Evolutionary conservation across 1,140 invertebrate genomes (phyloP).

Genomic region (Whitmania pigra): DNA sequence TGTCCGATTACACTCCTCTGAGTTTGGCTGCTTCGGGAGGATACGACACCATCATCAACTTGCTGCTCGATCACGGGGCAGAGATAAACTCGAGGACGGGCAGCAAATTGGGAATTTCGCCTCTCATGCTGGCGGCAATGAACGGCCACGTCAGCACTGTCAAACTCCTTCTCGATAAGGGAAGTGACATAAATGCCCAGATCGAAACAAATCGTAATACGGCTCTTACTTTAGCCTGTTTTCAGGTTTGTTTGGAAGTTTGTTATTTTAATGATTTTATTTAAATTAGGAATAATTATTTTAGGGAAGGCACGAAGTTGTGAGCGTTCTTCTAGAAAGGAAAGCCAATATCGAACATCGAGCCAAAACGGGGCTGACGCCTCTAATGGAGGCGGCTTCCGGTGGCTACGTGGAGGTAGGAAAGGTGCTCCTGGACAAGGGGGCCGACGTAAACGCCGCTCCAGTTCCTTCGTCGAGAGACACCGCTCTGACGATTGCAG

Average conservation of each 20-base stretch:
- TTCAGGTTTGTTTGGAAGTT: slow-evolving; percentile 52
- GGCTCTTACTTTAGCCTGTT: slow-evolving; percentile 93
- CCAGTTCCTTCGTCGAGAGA: slow-evolving; percentile 93
- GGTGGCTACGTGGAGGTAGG: slow-evolving; percentile 98
- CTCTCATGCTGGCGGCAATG: slow-evolving; percentile 98
- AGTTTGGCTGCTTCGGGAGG: slow-evolving; percentile 93
- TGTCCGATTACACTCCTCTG: slow-evolving; percentile 95
- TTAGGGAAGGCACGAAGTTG: slow-evolving; percentile 86
- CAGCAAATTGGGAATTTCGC: slow-evolving; percentile 74
- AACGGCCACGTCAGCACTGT: slow-evolving; percentile 99
- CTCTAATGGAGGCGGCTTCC: slow-evolving; percentile 97
- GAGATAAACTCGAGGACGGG: slow-evolving; percentile 79
- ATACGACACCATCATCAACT: slow-evolving; percentile 94
- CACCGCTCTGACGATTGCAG: slow-evolving; percentile 94
- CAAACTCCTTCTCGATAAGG: slow-evolving; percentile 86
- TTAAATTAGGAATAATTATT: neutral
- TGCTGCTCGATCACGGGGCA: slow-evolving; percentile 79
- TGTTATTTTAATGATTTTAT: neutral
- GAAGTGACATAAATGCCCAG: slow-evolving; percentile 97
- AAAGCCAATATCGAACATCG: slow-evolving; percentile 98
- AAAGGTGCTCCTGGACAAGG: slow-evolving; percentile 81
- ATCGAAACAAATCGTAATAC: slow-evolving; percentile 99
- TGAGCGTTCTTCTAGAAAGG: slow-evolving; percentile 81
- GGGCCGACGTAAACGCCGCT: slow-evolving; percentile 94
- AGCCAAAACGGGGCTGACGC: slow-evolving; percentile 95